A percentile compares a stretch with the other conserved stretches of the same genome.
Conservation (phyloP, 2,888 invertebrate species). For the Ernsta delagoae region DNA sequence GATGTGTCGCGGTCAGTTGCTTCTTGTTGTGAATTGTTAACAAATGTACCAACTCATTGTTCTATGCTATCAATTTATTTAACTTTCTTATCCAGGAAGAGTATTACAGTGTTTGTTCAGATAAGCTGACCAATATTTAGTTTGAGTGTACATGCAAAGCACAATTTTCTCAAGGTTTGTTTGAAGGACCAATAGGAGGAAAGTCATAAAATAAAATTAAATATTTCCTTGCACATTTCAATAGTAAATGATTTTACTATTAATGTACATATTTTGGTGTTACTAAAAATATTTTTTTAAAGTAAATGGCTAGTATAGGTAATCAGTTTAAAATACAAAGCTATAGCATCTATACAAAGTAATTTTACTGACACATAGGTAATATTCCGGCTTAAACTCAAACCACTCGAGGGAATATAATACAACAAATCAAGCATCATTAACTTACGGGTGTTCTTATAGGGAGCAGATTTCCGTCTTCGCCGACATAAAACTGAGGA, state of each 20-base stretch:
- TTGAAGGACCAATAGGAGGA: slow-evolving; percentile 12
- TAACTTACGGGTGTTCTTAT: slow-evolving; percentile 85
- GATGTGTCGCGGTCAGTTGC: slow-evolving; percentile 31
- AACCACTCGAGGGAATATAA: neutral
- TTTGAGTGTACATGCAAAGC: slow-evolving; percentile 5
- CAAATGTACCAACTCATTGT: slow-evolving; percentile 35
- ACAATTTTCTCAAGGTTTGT: slow-evolving; percentile 12
- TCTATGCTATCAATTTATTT: slow-evolving; percentile 36
- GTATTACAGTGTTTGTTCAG: slow-evolving; percentile 11
- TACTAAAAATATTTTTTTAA: neutral
- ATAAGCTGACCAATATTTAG: slow-evolving; percentile 20
- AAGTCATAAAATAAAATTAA: neutral
- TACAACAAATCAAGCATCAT: neutral
- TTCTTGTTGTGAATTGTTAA: slow-evolving; percentile 32
- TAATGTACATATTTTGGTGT: neutral
- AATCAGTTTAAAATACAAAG: neutral
- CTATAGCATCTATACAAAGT: too few relatives aligned
- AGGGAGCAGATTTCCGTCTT: slow-evolving; percentile 86
- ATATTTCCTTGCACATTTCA: too few relatives aligned
- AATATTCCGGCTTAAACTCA: neutral
- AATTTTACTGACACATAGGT: too few relatives aligned
- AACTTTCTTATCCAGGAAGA: slow-evolving; percentile 25
- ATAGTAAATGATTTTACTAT: too few relatives aligned
- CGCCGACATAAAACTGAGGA: slow-evolving; percentile 90
- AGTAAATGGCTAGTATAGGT: too few relatives aligned